phyloP scores from a whole-genome alignment of 1,140 invertebrate genomes.

The Mizuhopecten yessoensis region DNA sequence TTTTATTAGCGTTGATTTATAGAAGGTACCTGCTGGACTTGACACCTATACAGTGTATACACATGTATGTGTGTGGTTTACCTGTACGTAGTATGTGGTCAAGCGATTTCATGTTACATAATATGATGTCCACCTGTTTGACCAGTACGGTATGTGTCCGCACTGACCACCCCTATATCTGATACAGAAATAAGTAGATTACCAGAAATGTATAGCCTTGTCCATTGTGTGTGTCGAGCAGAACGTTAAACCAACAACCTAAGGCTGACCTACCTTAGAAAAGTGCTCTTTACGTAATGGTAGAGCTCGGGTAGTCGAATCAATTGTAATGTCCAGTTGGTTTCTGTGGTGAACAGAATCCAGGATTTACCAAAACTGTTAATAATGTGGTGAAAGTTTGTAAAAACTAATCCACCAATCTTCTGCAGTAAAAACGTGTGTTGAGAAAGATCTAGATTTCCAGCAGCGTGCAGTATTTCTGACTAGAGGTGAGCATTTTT shows the following conservation, averaged over 20 bases:
- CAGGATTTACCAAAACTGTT: too few relatives aligned
- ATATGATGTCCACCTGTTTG: background rate
- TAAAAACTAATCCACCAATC: too few relatives aligned
- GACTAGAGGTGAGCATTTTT: too few relatives aligned
- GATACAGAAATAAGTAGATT: conserved; percentile 6
- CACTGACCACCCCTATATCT: background rate
- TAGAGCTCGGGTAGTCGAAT: background rate
- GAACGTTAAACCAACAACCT: background rate
- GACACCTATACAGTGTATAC: too few relatives aligned
- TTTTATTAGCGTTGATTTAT: too few relatives aligned
- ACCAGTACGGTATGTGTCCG: background rate
- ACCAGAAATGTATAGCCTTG: background rate
- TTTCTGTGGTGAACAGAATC: background rate
- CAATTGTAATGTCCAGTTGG: background rate
- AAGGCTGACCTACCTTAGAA: background rate
- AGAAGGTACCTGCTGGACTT: too few relatives aligned
- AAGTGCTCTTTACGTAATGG: background rate
- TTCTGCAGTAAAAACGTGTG: too few relatives aligned
- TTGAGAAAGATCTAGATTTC: too few relatives aligned
- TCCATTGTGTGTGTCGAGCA: background rate
- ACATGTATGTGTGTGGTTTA: conserved; percentile 28
- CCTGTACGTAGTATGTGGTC: too few relatives aligned
- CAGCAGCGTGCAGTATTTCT: too few relatives aligned
- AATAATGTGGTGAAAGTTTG: too few relatives aligned
- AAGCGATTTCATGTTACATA: background rate